These are phyloP conservation scores for Phycodurus eques DNA, from an alignment of 2,113 vertebrate genomes.

Conservation along the genomic window DNA sequence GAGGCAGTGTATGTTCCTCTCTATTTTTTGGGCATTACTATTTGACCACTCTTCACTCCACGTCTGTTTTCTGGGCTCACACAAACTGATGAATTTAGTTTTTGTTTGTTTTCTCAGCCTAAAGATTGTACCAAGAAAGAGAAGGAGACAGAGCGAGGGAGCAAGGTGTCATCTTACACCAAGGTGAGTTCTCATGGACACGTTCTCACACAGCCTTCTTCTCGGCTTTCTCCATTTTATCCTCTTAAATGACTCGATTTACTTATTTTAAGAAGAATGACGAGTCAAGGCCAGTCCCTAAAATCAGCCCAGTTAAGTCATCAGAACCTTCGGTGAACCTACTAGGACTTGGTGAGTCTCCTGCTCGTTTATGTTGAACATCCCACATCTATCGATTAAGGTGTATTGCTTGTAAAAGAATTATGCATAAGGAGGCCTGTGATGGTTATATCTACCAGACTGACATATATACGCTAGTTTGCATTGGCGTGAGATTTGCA, in stretches of 20 bases:
- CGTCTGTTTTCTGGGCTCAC: neutral
- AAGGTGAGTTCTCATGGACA: conserved; percentile 43
- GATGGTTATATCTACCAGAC: neutral
- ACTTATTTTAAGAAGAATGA: conserved; percentile 76
- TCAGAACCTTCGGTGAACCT: conserved; percentile 86
- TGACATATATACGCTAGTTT: neutral
- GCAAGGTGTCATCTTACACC: conserved; percentile 56
- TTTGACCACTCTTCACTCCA: no score
- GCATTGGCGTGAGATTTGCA: neutral
- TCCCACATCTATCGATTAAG: neutral
- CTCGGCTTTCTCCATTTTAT: neutral
- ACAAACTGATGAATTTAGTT: neutral
- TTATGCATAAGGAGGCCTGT: neutral
- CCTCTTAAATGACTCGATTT: neutral
- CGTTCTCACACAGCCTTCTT: neutral
- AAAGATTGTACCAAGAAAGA: conserved; percentile 84
- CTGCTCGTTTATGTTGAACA: neutral
- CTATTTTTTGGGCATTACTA: neutral
- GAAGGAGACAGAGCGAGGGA: conserved; percentile 80
- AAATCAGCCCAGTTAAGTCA: conserved; percentile 83
- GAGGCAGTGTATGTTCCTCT: conserved; percentile 82
- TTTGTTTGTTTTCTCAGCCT: conserved; percentile 39
- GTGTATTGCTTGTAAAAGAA: neutral
- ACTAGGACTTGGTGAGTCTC: conserved; percentile 87
- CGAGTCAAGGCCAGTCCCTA: conserved; percentile 79